These are phyloP conservation scores for Asarcornis scutulata DNA, from an alignment of 2,113 vertebrate species.

Conservation along the genomic window DNA sequence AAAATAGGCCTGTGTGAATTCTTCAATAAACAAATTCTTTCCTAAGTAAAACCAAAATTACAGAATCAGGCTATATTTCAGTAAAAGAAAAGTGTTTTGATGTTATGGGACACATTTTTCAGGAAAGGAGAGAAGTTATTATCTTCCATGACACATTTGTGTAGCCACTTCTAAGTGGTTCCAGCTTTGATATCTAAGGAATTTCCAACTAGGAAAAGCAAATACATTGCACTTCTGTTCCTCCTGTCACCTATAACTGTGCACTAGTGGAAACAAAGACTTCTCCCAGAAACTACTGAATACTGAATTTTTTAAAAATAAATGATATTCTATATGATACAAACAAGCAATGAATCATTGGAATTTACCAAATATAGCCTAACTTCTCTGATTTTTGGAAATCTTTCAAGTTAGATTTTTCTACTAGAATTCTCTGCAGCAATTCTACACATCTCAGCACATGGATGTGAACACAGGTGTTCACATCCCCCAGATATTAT, in stretches of 20 bases:
- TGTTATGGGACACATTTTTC: slow-evolving; percentile 57
- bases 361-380: not conserved
- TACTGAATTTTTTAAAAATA: not conserved
- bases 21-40: slow-evolving; percentile 23
- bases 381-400: not conserved
- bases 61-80: slow-evolving; percentile 47
- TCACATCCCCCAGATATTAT: not conserved
- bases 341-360: not conserved
- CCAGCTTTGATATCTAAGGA: slow-evolving; percentile 56
- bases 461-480: not conserved
- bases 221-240: slow-evolving; percentile 12
- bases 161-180: slow-evolving; percentile 61
- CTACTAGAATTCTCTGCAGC: not conserved
- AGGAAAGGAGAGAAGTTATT: slow-evolving; percentile 58
- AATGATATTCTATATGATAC: not conserved
- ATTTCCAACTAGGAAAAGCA: slow-evolving; percentile 30
- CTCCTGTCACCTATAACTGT: slow-evolving; percentile 17
- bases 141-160: slow-evolving; percentile 49
- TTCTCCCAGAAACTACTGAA: not conserved
- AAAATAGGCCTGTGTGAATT: slow-evolving; percentile 8
- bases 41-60: slow-evolving; percentile 52
- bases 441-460: not conserved
- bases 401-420: not conserved
- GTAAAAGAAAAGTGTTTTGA: slow-evolving; percentile 27
- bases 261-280: not conserved